Conservation (phyloP, 2,113 vertebrate genomes). For the Pollimyrus isidori region DNA sequence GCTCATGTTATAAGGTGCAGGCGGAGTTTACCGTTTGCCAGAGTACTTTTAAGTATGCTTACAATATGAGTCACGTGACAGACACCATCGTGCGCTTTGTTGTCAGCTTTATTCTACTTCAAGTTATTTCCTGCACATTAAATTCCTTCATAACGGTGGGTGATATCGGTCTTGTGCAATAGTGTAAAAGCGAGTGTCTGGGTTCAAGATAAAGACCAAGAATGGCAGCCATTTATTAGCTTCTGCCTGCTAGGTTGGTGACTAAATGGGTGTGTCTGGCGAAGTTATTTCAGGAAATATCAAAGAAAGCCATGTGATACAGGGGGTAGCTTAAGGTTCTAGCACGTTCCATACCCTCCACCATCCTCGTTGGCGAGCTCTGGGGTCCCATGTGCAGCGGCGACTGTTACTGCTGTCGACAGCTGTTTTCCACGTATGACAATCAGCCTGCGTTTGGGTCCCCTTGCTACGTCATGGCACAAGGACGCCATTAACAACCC, state of each 20-base stretch:
- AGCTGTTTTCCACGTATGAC: neutral
- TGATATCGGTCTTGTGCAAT: neutral
- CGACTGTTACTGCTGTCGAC: neutral
- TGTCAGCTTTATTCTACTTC: neutral
- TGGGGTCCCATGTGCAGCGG: neutral
- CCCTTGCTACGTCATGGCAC: neutral
- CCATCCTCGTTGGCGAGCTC: neutral
- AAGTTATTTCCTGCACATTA: neutral
- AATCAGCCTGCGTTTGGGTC: neutral
- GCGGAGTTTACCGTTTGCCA: neutral
- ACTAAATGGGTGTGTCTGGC: neutral
- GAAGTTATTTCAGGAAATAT: neutral
- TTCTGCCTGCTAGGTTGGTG: neutral
- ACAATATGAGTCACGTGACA: neutral
- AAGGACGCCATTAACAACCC: neutral
- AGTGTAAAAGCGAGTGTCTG: neutral
- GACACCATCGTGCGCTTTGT: neutral
- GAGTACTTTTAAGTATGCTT: neutral
- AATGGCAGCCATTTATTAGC: neutral
- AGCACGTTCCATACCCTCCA: neutral
- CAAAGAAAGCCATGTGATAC: neutral
- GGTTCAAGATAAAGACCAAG: neutral
- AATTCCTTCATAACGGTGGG: neutral
- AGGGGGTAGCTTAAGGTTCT: neutral
- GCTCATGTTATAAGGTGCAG: neutral